Evolutionary conservation across 2,797 vertebrate genomes (phyloP).

Genomic region (Phrynocephalus vlangalii): DNA sequence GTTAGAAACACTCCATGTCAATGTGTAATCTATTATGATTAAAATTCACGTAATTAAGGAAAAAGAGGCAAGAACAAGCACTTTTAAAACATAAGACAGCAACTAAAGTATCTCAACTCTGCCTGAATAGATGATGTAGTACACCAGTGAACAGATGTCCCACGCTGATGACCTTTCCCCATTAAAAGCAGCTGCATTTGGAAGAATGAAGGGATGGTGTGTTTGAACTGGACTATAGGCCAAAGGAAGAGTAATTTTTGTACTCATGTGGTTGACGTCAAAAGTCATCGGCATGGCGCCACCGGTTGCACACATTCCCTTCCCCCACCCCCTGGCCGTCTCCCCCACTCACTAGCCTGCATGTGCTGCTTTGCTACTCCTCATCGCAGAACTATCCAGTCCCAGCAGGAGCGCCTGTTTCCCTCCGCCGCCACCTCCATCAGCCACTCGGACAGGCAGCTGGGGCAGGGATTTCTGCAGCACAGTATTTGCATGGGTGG

Average conservation of each 20-base stretch:
- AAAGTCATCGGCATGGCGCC: too few species aligned
- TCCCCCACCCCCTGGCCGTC: too few species aligned
- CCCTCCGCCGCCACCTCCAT: too few species aligned
- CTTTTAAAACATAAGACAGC: not conserved
- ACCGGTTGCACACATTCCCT: too few species aligned
- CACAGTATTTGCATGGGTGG: too few species aligned
- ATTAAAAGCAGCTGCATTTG: not conserved
- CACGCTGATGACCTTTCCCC: not conserved
- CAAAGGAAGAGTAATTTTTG: not conserved
- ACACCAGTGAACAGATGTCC: not conserved
- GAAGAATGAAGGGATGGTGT: not conserved
- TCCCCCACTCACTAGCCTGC: too few species aligned
- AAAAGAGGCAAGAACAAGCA: not conserved
- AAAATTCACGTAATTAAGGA: not conserved
- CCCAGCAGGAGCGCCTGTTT: too few species aligned
- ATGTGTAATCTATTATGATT: constrained; percentile 1
- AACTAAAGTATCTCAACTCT: not conserved
- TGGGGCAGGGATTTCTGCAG: too few species aligned
- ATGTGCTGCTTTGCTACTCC: too few species aligned
- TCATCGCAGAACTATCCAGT: too few species aligned
- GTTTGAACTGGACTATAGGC: not conserved
- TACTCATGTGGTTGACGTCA: not conserved
- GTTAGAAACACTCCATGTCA: not conserved
- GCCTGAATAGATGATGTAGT: not conserved
- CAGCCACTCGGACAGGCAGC: too few species aligned